Percentiles rank a stretch among this genome's conserved stretches.
phyloP scores from a whole-genome alignment of 2,797 vertebrate species.

The Linurgus olivaceus region DNA sequence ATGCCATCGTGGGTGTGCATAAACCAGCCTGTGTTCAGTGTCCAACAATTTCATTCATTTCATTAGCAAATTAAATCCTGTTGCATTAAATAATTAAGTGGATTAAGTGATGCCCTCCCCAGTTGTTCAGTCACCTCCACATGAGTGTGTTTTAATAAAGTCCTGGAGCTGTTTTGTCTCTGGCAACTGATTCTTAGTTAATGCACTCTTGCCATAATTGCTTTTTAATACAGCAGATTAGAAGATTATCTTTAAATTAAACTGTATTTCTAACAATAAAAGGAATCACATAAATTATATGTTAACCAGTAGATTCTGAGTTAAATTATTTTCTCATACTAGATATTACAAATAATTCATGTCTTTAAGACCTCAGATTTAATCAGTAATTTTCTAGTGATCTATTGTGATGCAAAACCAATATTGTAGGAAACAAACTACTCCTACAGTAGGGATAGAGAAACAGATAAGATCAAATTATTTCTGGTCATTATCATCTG shows the following conservation, averaged over 20 bases:
- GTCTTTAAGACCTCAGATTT: neutral
- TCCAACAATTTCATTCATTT: neutral
- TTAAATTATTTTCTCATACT: neutral
- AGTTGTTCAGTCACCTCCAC: neutral
- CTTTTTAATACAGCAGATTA: constrained; percentile 43
- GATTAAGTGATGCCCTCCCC: neutral
- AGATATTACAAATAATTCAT: neutral
- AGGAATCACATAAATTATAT: neutral
- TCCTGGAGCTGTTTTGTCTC: neutral
- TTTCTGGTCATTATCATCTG: neutral
- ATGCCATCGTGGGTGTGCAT: neutral
- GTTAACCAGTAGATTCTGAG: constrained; percentile 6
- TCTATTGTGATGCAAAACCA: neutral
- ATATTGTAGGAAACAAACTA: neutral
- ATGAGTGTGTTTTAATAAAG: neutral
- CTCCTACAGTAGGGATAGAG: neutral
- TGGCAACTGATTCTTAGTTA: constrained; percentile 1
- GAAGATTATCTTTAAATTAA: constrained; percentile 32
- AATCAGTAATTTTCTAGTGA: constrained; percentile 10
- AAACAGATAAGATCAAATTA: neutral
- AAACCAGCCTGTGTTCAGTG: neutral
- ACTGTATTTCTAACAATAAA: constrained; percentile 16
- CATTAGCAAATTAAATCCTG: neutral
- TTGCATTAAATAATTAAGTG: constrained; percentile 18
- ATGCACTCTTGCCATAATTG: constrained; percentile 9